phyloP scores from a whole-genome alignment of 2,888 invertebrate species.

The Nezara viridula region DNA sequence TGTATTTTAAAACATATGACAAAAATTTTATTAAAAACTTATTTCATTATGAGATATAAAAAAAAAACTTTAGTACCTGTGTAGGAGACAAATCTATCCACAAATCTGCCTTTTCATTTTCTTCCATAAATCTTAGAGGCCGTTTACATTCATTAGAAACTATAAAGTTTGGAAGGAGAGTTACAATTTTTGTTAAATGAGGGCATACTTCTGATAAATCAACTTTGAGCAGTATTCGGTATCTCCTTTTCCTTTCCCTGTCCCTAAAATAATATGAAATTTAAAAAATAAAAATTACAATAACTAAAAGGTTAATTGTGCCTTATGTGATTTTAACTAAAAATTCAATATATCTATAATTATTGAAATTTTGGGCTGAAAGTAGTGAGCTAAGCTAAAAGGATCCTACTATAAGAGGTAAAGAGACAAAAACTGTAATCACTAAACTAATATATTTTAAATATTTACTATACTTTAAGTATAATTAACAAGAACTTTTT shows the following conservation, averaged over 20 bases:
- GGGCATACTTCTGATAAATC: constrained; percentile 81
- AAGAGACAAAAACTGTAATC: no score
- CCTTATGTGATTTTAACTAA: no score
- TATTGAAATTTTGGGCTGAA: neutral
- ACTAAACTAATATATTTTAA: no score
- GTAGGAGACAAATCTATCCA: constrained; percentile 82
- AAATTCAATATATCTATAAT: neutral
- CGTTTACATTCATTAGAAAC: constrained; percentile 80
- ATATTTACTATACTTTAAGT: no score
- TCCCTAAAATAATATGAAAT: constrained; percentile 72
- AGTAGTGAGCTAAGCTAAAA: neutral
- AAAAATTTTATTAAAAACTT: neutral
- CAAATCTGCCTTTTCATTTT: constrained; percentile 85
- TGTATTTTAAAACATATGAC: neutral
- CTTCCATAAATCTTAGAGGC: constrained; percentile 82
- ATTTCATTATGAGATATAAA: neutral
- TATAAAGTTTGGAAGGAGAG: constrained; percentile 83
- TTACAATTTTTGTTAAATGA: constrained; percentile 83
- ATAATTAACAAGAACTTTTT: no score
- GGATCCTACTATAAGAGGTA: neutral
- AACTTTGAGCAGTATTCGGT: constrained; percentile 80
- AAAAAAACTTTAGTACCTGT: constrained; percentile 55
- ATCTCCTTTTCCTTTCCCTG: constrained; percentile 79
- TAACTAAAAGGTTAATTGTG: no score
- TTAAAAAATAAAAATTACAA: neutral